phyloP scores from a whole-genome alignment of 2,797 vertebrate genomes.

The Pelobates cultripes region DNA sequence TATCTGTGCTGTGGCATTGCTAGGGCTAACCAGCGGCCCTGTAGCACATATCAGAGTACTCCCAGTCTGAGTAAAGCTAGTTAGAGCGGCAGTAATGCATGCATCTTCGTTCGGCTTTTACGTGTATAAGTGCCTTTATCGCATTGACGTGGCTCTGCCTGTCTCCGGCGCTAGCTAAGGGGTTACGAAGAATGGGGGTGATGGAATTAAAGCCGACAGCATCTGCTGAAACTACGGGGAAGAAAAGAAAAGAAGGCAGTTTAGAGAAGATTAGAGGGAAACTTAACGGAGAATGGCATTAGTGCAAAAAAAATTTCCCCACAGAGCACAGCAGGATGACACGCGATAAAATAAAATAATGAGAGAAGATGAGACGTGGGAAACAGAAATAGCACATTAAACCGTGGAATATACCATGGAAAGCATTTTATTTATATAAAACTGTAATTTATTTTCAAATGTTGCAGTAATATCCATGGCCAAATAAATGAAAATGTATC shows the following conservation, averaged over 20 bases:
- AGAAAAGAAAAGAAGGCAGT: background rate
- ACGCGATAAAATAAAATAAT: slow-evolving; percentile 12
- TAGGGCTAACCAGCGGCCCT: no score
- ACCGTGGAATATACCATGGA: no score
- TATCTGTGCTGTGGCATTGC: no score
- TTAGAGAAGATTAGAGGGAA: background rate
- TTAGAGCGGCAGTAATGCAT: no score
- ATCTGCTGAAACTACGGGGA: background rate
- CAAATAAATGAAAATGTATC: no score
- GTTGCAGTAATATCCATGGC: no score
- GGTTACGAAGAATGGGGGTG: background rate
- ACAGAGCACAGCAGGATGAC: background rate
- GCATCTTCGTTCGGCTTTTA: no score
- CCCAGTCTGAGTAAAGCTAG: no score
- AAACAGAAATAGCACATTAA: no score
- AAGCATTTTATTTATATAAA: no score
- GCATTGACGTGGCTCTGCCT: background rate
- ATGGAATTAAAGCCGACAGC: slow-evolving; percentile 11
- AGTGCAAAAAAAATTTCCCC: slow-evolving; percentile 12
- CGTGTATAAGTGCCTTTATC: background rate
- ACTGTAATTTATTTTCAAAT: no score
- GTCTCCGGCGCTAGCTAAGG: background rate
- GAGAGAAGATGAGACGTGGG: background rate
- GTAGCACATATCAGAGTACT: no score
- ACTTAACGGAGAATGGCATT: background rate